A percentile compares a stretch with the other conserved stretches of the same genome.
These are phyloP conservation scores for Ceramica pisi DNA, from an alignment of 2,888 invertebrate genomes.

Conservation along the genomic window DNA sequence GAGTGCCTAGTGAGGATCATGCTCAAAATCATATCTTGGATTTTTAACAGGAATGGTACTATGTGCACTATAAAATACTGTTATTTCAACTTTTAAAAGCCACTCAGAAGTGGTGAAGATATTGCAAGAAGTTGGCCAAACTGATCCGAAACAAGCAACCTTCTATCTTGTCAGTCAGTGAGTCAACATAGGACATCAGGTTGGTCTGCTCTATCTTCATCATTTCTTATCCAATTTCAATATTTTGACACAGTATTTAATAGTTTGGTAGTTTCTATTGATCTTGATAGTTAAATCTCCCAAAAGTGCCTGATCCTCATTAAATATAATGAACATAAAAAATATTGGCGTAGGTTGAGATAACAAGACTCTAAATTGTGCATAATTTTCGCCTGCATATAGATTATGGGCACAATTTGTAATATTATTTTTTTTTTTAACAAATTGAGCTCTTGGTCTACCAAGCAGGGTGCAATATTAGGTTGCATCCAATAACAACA, in stretches of 20 bases:
- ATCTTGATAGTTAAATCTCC: neutral
- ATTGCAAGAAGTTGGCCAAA: neutral
- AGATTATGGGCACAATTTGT: neutral
- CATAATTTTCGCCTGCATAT: neutral
- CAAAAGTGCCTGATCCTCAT: conserved; percentile 42
- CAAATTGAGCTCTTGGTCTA: no score
- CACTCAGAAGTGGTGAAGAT: neutral
- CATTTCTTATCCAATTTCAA: neutral
- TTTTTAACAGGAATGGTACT: conserved; percentile 23
- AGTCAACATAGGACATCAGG: neutral
- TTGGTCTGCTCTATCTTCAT: neutral
- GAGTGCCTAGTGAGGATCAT: conserved; percentile 44
- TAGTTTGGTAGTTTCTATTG: conserved; percentile 2
- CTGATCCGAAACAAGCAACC: neutral
- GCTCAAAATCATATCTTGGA: conserved; percentile 21
- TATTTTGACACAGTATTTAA: neutral
- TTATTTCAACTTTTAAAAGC: neutral
- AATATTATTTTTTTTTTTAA: no score
- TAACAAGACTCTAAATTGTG: neutral
- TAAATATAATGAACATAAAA: conserved; percentile 7
- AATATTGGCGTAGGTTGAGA: conserved; percentile 18
- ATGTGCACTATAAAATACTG: conserved; percentile 16
- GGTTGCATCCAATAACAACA: neutral
- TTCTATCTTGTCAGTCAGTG: neutral
- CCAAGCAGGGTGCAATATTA: neutral